These are phyloP conservation scores for Eristalinus sepulchralis DNA, from an alignment of 2,888 invertebrate genomes.

Conservation along the genomic window DNA sequence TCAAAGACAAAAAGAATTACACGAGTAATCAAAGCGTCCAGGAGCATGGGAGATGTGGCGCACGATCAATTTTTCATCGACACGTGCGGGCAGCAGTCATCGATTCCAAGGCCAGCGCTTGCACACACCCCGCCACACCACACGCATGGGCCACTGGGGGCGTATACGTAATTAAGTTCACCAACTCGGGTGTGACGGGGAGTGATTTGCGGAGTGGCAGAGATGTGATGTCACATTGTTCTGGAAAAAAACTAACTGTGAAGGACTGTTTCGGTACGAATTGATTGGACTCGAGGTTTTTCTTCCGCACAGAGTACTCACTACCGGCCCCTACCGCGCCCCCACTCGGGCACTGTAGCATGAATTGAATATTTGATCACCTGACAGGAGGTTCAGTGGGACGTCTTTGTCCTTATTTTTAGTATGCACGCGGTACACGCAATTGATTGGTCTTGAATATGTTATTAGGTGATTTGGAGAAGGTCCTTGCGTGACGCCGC, in stretches of 20 bases:
- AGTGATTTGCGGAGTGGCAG: neutral
- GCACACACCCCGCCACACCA: neutral
- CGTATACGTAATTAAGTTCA: slow-evolving; percentile 61
- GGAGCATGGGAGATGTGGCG: neutral
- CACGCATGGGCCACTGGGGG: slow-evolving; percentile 12
- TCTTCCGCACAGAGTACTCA: too few relatives aligned
- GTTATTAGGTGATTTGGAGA: slow-evolving; percentile 47
- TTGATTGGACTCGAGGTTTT: neutral
- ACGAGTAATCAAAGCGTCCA: neutral
- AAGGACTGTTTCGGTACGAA: neutral
- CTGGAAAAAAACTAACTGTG: slow-evolving; percentile 20
- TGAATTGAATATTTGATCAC: slow-evolving; percentile 59
- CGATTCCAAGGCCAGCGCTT: slow-evolving; percentile 3
- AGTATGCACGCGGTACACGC: slow-evolving; percentile 54
- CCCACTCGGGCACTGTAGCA: slow-evolving; percentile 8
- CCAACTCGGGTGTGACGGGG: neutral
- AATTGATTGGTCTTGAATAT: slow-evolving; percentile 66
- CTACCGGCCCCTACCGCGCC: neutral
- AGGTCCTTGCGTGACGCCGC: neutral
- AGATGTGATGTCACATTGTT: slow-evolving; percentile 2
- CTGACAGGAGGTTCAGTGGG: slow-evolving; percentile 2
- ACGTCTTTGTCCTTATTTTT: slow-evolving; percentile 18
- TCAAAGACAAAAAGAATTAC: neutral
- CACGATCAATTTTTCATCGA: slow-evolving; percentile 26
- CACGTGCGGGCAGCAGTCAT: slow-evolving; percentile 22